phyloP scores from a whole-genome alignment of 2,797 vertebrate genomes.

The Mormyrus proboscirostris region DNA sequence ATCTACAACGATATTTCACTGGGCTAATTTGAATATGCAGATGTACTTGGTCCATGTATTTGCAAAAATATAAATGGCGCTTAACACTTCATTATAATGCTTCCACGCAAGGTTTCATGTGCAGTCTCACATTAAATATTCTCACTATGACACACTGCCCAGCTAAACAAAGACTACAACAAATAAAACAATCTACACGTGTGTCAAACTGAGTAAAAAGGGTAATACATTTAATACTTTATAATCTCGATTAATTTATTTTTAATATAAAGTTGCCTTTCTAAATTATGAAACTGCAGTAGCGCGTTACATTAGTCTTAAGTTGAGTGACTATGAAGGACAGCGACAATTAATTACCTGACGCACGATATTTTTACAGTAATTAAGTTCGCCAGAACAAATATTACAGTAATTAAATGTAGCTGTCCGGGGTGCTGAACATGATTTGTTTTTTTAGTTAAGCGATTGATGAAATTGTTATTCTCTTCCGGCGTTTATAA shows the following conservation, averaged over 20 bases:
- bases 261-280: not conserved
- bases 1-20: not conserved
- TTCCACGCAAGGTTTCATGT: not conserved
- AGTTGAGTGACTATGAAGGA: not conserved
- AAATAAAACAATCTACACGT: not conserved
- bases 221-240: not conserved
- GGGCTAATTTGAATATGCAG: not conserved
- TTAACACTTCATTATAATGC: not conserved
- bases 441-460: not conserved
- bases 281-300: not conserved
- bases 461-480: not conserved
- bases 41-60: not conserved
- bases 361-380: not conserved
- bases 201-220: not conserved
- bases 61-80: not conserved
- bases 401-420: not conserved
- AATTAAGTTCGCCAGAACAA: not conserved
- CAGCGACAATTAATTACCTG: not conserved
- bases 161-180: not conserved
- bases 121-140: not conserved
- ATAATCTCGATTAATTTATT: not conserved
- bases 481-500: not conserved
- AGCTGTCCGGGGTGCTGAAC: slow-evolving; percentile 16
- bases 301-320: not conserved
- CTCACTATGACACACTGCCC: not conserved